Evolutionary conservation across 30 jellyfish, hydroid and myxozoan species (phyloP).

Genomic region (Aurelia aurita complex sp. Pacific): DNA sequence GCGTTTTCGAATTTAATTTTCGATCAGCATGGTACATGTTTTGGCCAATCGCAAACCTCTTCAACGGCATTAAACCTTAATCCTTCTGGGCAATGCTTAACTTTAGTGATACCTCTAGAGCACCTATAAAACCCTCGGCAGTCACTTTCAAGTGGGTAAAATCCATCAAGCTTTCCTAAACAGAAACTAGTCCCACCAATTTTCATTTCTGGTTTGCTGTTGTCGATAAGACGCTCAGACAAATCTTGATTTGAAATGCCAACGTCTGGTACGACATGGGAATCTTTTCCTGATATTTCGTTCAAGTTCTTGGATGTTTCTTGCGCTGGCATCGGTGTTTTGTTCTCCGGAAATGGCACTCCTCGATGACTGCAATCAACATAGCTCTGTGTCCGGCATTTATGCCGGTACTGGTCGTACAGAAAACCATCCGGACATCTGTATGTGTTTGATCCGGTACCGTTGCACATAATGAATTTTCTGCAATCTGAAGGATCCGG

Average conservation of each 20-base stretch:
- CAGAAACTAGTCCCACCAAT: not conserved
- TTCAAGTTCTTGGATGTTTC: not conserved
- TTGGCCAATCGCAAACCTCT: conserved; percentile 85
- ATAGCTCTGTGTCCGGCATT: conserved; percentile 10
- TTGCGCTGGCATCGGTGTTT: not conserved
- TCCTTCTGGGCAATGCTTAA: conserved; percentile 78
- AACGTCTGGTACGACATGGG: too few species aligned
- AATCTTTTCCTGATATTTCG: too few species aligned
- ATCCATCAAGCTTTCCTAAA: conserved; percentile 66
- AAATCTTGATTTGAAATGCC: too few species aligned
- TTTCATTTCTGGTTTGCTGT: not conserved
- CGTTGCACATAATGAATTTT: conserved; percentile 31
- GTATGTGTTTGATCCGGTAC: conserved; percentile 10
- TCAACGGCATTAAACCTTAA: conserved; percentile 58
- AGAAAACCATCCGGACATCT: conserved; percentile 46
- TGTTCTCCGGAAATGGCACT: not conserved
- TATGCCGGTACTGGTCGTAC: conserved; percentile 13
- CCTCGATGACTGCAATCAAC: conserved; percentile 8
- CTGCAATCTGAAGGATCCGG: conserved; percentile 36
- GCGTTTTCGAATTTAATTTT: too few species aligned
- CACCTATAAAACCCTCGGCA: conserved; percentile 60
- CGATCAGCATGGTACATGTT: too few species aligned
- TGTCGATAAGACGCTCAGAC: not conserved
- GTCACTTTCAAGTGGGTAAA: conserved; percentile 23
- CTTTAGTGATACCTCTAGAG: conserved; percentile 44